phyloP scores from a whole-genome alignment of 1,140 invertebrate species.

The Charaxes varanes region DNA sequence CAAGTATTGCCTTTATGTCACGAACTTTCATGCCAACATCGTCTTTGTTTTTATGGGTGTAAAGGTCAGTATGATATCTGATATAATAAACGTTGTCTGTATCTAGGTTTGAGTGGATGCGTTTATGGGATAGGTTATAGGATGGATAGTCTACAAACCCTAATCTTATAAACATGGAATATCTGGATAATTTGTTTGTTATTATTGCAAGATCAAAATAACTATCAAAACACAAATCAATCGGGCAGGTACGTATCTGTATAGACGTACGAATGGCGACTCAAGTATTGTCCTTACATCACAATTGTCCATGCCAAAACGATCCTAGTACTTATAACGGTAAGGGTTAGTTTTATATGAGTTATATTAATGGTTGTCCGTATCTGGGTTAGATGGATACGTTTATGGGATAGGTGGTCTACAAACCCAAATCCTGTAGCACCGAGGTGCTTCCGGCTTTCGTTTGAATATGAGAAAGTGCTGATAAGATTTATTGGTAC shows the following conservation, averaged over 20 bases:
- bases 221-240: no score
- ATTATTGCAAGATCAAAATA: no score
- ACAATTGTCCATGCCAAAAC: no score
- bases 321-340: no score
- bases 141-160: slow-evolving; percentile 62
- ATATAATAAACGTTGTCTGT: slow-evolving; percentile 6
- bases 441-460: slow-evolving; percentile 42
- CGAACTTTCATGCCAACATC: neutral
- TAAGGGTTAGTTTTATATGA: no score
- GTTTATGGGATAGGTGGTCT: slow-evolving; percentile 51
- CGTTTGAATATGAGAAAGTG: slow-evolving; percentile 40
- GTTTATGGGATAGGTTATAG: slow-evolving; percentile 48
- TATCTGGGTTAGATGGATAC: slow-evolving; percentile 24
- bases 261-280: no score
- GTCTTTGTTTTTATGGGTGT: neutral
- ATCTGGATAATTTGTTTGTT: no score
- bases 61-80: slow-evolving; percentile 8
- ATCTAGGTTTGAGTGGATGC: slow-evolving; percentile 23
- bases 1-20: slow-evolving; percentile 20
- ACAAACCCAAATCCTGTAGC: slow-evolving; percentile 54
- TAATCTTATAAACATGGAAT: slow-evolving; percentile 44
- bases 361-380: slow-evolving; percentile 3
- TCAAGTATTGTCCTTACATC: no score
- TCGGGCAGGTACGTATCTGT: no score
- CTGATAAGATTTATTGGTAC: slow-evolving; percentile 32